Evolutionary conservation across 2,888 invertebrate species (phyloP).

Genomic region (Mythimna albipuncta): DNA sequence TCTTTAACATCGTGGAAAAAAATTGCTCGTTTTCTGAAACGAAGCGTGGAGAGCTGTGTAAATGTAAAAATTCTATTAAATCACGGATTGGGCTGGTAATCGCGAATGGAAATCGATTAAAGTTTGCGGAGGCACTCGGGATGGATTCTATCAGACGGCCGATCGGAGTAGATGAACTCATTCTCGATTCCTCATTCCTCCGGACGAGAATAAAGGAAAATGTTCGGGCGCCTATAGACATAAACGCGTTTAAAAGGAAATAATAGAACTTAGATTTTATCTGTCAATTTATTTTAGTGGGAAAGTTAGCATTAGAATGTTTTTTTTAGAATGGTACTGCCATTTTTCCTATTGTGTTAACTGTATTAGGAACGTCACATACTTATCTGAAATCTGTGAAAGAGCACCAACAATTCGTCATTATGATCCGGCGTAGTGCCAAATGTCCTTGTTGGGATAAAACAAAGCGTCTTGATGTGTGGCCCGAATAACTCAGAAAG

Average conservation of each 20-base stretch:
- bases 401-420: constrained; percentile 38
- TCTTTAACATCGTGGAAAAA: constrained; percentile 70
- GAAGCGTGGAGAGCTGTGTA: constrained; percentile 67
- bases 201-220: constrained; percentile 73
- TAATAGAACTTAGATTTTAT: constrained; percentile 52
- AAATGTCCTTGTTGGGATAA: constrained; percentile 35
- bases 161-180: constrained; percentile 75
- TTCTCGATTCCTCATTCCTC: constrained; percentile 72
- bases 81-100: constrained; percentile 75
- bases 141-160: constrained; percentile 67
- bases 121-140: constrained; percentile 70
- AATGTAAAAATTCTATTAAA: constrained; percentile 80
- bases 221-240: constrained; percentile 57
- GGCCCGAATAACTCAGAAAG: constrained; percentile 5
- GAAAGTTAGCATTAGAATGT: constrained; percentile 28
- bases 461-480: constrained; percentile 34
- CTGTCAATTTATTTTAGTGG: constrained; percentile 53
- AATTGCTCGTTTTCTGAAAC: constrained; percentile 71
- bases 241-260: constrained; percentile 51
- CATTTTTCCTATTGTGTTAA: constrained; percentile 11
- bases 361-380: constrained; percentile 22
- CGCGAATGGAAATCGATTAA: constrained; percentile 79
- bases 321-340: constrained; percentile 12
- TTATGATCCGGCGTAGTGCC: constrained; percentile 24
- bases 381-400: constrained; percentile 31